Conservation (phyloP, 2,888 invertebrate species). For the Cynaeus angustus region DNA sequence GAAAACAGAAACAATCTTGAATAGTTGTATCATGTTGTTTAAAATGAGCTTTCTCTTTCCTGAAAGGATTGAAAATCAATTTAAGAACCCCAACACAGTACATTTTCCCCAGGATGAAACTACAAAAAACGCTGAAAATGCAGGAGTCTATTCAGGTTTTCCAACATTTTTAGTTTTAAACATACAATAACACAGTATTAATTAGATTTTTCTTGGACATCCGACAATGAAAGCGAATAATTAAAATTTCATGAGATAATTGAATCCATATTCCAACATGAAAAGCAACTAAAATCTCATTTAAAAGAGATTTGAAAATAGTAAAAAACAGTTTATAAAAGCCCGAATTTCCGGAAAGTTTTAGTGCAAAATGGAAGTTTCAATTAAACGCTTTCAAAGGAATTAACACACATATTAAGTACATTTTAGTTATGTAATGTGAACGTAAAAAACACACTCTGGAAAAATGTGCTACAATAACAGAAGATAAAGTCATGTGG, state of each 20-base stretch:
- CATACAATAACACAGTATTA: constrained; percentile 23
- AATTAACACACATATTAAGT: constrained; percentile 32
- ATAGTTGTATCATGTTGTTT: no score
- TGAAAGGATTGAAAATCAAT: not conserved
- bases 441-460: constrained; percentile 11
- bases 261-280: constrained; percentile 9
- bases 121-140: constrained; percentile 5
- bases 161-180: constrained; percentile 14
- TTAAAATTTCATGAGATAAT: constrained; percentile 35
- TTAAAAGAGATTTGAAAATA: not conserved
- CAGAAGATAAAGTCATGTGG: constrained; percentile 32
- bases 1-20: no score
- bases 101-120: not conserved
- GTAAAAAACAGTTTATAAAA: not conserved
- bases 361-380: constrained; percentile 3
- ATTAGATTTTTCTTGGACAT: constrained; percentile 36
- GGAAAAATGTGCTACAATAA: constrained; percentile 28
- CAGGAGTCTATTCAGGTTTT: not conserved
- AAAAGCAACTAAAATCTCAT: not conserved
- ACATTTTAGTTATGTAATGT: constrained; percentile 16
- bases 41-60: not conserved
- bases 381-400: constrained; percentile 29
- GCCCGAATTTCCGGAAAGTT: not conserved
- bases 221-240: constrained; percentile 31
- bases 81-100: not conserved